Conservation (phyloP, 2,888 invertebrate genomes). For the Falcaria lacertinaria region DNA sequence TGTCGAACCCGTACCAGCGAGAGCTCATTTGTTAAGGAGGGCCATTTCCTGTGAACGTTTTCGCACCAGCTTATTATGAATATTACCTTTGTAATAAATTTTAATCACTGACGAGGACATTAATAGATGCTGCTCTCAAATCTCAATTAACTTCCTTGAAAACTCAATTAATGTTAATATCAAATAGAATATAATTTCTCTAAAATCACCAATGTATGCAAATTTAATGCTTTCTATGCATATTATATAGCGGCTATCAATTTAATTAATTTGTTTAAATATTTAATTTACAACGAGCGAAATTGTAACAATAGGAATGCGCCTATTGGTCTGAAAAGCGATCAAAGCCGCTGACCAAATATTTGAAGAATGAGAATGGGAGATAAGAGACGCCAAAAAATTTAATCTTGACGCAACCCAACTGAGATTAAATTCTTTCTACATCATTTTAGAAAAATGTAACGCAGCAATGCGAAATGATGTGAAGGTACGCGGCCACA, state of each 20-base stretch:
- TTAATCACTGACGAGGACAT: not conserved
- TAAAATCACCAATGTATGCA: no score
- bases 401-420: conserved; percentile 44
- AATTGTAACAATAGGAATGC: not conserved
- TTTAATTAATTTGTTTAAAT: not conserved
- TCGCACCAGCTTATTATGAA: not conserved
- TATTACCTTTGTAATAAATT: conserved; percentile 1
- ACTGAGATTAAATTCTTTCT: conserved; percentile 43
- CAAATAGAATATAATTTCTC: no score
- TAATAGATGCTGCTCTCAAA: no score
- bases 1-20: conserved; percentile 19
- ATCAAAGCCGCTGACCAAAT: conserved; percentile 32
- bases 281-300: not conserved
- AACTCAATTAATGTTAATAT: no score
- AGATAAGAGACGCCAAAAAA: conserved; percentile 46
- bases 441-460: conserved; percentile 11
- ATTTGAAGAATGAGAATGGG: conserved; percentile 40
- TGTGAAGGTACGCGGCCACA: no score
- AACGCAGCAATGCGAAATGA: not conserved
- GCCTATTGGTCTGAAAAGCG: conserved; percentile 7
- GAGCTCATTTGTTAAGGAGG: conserved; percentile 18
- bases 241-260: no score
- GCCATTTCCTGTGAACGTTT: not conserved
- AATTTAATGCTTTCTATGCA: no score
- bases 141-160: no score